Percentiles rank a stretch among this genome's conserved stretches.
Conservation (phyloP, 2,888 invertebrate species). For the Ptilodon capucinus region DNA sequence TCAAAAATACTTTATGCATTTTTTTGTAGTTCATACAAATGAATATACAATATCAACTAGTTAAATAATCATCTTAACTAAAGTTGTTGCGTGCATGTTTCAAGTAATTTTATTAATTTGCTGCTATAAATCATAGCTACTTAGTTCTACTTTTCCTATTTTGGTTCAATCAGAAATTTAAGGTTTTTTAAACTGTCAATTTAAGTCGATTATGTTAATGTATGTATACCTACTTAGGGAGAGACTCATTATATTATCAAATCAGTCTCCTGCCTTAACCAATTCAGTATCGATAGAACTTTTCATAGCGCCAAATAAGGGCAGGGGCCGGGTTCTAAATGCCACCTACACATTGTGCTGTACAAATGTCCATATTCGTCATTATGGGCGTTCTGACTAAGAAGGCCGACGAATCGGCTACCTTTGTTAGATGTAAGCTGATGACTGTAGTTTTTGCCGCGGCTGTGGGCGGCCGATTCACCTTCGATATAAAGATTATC, state of each 20-base stretch:
- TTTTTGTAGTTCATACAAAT: too few relatives aligned
- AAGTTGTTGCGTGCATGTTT: too few relatives aligned
- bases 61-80: too few relatives aligned
- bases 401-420: constrained; percentile 69
- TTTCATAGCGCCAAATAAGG: constrained; percentile 61
- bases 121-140: too few relatives aligned
- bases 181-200: too few relatives aligned
- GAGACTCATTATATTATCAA: constrained; percentile 9
- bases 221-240: too few relatives aligned
- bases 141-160: too few relatives aligned
- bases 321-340: constrained; percentile 61
- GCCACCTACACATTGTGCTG: constrained; percentile 65
- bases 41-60: too few relatives aligned
- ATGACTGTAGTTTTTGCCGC: constrained; percentile 65
- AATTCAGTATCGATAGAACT: constrained; percentile 37
- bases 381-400: constrained; percentile 72
- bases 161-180: too few relatives aligned
- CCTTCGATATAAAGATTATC: constrained; percentile 73
- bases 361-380: constrained; percentile 77
- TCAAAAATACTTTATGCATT: too few relatives aligned
- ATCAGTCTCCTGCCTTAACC: constrained; percentile 10
- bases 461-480: constrained; percentile 74
- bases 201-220: too few relatives aligned
- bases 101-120: too few relatives aligned
- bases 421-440: constrained; percentile 70